Evolutionary conservation across 2,797 vertebrate genomes (phyloP).

Genomic region (Epinephelus coioides): DNA sequence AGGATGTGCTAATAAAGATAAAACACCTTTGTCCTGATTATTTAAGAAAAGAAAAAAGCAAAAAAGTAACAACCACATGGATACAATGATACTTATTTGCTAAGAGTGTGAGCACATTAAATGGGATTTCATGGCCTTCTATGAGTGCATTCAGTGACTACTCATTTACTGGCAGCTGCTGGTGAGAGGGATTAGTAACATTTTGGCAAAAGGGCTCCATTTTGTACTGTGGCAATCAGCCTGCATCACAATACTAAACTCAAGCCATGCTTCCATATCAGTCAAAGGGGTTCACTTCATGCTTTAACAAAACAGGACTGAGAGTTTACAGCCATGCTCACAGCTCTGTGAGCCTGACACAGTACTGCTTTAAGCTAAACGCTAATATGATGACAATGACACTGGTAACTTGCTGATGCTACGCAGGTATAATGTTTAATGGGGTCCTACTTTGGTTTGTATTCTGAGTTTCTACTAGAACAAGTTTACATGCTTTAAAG

Average conservation of each 20-base stretch:
- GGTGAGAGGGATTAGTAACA: slow-evolving; percentile 52
- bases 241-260: slow-evolving; percentile 44
- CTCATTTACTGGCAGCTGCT: slow-evolving; percentile 60
- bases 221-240: slow-evolving; percentile 49
- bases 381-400: not conserved
- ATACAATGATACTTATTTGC: slow-evolving; percentile 43
- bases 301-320: slow-evolving; percentile 15
- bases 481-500: too few relatives aligned
- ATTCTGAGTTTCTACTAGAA: too few relatives aligned
- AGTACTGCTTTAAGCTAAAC: not conserved
- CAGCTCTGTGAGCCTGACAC: slow-evolving; percentile 5
- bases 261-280: slow-evolving; percentile 56
- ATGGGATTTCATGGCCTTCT: slow-evolving; percentile 66
- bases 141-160: slow-evolving; percentile 51
- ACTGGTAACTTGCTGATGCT: not conserved
- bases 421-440: not conserved
- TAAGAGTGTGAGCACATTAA: slow-evolving; percentile 40
- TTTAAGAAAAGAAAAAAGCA: slow-evolving; percentile 28
- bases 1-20: slow-evolving; percentile 46
- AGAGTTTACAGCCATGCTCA: not conserved
- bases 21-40: slow-evolving; percentile 45
- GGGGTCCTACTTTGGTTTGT: too few relatives aligned
- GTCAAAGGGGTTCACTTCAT: slow-evolving; percentile 58
- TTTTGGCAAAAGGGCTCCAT: slow-evolving; percentile 51
- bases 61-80: slow-evolving; percentile 24